Conservation (phyloP, 37 sponge, comb jelly and placozoan genomes). For the Axinella damicornis region DNA sequence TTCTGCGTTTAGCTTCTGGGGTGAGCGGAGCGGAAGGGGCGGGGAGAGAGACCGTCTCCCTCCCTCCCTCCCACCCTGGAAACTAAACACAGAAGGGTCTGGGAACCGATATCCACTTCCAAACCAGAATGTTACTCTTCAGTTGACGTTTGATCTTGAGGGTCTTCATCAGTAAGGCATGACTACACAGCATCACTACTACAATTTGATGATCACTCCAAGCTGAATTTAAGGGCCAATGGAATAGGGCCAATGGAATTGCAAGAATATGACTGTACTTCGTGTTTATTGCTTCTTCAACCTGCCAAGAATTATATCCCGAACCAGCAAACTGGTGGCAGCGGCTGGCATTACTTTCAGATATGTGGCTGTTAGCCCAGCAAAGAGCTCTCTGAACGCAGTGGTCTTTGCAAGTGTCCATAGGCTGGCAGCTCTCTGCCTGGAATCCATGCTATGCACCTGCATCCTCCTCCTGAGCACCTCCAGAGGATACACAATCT, state of each 20-base stretch:
- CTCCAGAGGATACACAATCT: conserved; percentile 80
- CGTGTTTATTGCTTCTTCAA: conserved; percentile 29
- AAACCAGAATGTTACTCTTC: no score
- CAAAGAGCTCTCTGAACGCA: conserved; percentile 42
- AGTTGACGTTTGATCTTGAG: no score
- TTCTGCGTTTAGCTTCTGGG: no score
- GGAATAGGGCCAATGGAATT: not conserved
- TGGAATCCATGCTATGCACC: not conserved
- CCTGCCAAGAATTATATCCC: conserved; percentile 75
- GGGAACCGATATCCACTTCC: no score
- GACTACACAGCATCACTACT: no score
- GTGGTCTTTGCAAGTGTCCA: not conserved
- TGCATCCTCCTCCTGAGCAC: conserved; percentile 80
- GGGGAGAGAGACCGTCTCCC: no score
- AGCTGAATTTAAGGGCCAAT: no score
- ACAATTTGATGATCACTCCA: no score
- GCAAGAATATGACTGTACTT: not conserved
- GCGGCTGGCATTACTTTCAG: conserved; percentile 69
- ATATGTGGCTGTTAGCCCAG: conserved; percentile 68
- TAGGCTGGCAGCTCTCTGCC: not conserved
- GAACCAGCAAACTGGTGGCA: conserved; percentile 60
- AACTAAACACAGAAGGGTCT: no score
- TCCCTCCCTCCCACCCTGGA: no score
- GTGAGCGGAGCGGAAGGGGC: no score
- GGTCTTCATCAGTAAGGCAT: no score